phyloP scores from a whole-genome alignment of 2,113 vertebrate species.

The Chaetops frenatus region DNA sequence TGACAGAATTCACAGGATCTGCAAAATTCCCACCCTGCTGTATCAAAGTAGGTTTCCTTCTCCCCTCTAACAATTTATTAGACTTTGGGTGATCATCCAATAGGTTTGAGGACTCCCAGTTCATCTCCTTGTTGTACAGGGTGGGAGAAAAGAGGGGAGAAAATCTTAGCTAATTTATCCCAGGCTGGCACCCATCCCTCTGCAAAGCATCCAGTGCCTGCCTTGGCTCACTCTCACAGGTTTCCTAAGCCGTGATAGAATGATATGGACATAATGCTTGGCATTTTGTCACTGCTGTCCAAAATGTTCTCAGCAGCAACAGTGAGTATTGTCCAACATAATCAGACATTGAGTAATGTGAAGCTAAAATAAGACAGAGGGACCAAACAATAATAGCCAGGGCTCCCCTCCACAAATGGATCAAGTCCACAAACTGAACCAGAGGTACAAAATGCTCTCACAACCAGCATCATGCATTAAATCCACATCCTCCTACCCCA shows the following conservation, averaged over 20 bases:
- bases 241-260: neutral
- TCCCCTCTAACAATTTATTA: neutral
- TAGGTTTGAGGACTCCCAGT: neutral
- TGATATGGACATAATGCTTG: neutral
- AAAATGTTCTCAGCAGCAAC: conserved; percentile 7
- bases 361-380: conserved; percentile 28
- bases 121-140: neutral
- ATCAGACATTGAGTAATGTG: conserved; percentile 59
- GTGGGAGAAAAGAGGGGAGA: neutral
- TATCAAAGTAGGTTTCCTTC: neutral
- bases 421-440: neutral
- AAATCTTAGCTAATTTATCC: neutral
- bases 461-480: neutral
- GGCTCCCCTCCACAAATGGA: neutral
- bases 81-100: neutral
- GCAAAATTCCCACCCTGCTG: neutral
- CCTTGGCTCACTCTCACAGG: neutral
- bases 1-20: neutral
- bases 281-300: conserved; percentile 8
- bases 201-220: neutral
- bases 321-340: conserved; percentile 17
- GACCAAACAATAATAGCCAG: neutral
- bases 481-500: neutral
- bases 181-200: neutral
- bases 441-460: neutral